phyloP scores from a whole-genome alignment of 2,113 vertebrate species.

The Plectropomus leopardus region DNA sequence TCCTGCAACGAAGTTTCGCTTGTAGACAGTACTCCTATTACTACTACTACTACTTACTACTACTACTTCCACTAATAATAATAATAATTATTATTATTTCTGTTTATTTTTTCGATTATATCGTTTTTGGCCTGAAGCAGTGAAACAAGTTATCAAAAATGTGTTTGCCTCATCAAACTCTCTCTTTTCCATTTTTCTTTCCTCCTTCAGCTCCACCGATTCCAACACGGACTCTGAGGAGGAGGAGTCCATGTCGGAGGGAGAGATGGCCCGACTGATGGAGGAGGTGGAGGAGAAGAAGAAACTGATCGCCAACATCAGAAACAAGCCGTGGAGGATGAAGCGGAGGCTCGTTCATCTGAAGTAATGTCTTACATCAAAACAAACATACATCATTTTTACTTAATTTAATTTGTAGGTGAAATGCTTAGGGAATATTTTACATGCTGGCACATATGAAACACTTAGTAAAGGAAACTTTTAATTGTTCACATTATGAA shows the following conservation, averaged over 20 bases:
- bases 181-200: not conserved
- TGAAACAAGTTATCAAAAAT: not conserved
- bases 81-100: too few species aligned
- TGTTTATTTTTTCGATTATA: too few species aligned
- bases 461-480: too few species aligned
- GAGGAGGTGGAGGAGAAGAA: slow-evolving; percentile 98
- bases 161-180: not conserved
- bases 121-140: not conserved
- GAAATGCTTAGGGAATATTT: too few species aligned
- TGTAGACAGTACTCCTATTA: too few species aligned
- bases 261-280: slow-evolving; percentile 89
- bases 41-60: too few species aligned
- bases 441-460: too few species aligned
- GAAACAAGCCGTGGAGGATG: slow-evolving; percentile 97
- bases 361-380: slow-evolving; percentile 82
- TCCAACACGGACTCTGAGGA: slow-evolving; percentile 82
- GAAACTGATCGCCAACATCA: slow-evolving; percentile 92
- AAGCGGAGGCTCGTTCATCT: slow-evolving; percentile 88
- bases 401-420: too few species aligned
- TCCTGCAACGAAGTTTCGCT: too few species aligned
- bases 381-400: too few species aligned
- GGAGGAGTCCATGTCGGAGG: slow-evolving; percentile 93
- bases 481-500: too few species aligned
- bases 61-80: too few species aligned
- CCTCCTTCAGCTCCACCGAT: slow-evolving; percentile 84